Base-by-base conservation (phyloP, 1,140 invertebrate species). In the Colletes latitarsis region DNA sequence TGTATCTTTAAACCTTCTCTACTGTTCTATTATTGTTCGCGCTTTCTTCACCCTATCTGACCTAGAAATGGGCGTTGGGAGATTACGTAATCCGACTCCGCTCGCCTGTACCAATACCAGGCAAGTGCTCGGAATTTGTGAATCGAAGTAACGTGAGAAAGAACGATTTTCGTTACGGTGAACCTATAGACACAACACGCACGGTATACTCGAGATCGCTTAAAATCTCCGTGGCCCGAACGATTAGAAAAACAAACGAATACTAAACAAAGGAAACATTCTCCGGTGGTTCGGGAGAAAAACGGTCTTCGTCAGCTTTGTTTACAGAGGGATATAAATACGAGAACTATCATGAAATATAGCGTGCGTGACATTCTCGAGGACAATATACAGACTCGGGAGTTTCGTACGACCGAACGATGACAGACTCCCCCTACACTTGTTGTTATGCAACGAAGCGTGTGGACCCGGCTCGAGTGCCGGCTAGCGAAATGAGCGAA, bases 401-500 rank as follows among this genome's bases (percentile, higher is more conserved):
- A n/a, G 21, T 72, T 78, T 39, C 10, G n/a, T 72, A 43, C 39
- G 39, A 46, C 17, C 9, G 57, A 39, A 70, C 30, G 30, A 57
- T 52, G 69, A 82, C 74, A 68, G 12, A 8, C 78, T 79, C 53
- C 71, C 62, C 30, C 52, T 57, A 15, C 57, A n/a, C 39, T 72
- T 49, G 49, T 70, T 72, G 63, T 81, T 69, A 84, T 84, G 66
- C 74, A 82, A 84, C 78, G 57, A 74, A 82, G 58, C 58, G 68
- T 66, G 66, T 17, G 52, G 43, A 62, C 43, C 66, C 57, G 72
- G n/a, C 52, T 30, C 57, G 58, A 82, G 63, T 68, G 63, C 63
- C 78, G 78, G 81, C 67, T 68, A 64, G 77, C 67, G 71, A 86
- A 85, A 82, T 41, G 63, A 78, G 46, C 58, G 78, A 57, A 75